Percentiles rank a stretch among this genome's conserved stretches.
Evolutionary conservation across 2,113 vertebrate genomes (phyloP).

Genomic region (Forbesichthys papilliferus): DNA sequence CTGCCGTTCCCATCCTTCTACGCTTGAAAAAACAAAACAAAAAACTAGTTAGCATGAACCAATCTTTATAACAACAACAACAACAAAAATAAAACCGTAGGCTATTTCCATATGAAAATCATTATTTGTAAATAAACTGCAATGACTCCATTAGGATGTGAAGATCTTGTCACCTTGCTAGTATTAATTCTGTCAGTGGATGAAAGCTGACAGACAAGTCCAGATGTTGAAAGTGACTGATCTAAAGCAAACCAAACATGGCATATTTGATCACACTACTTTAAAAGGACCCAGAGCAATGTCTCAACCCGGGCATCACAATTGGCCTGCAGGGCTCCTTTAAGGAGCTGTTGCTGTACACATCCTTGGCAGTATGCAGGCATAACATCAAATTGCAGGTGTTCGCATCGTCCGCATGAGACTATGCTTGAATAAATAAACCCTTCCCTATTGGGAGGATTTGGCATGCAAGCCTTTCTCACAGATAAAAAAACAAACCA

Average conservation of each 20-base stretch:
- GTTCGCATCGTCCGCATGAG: slow-evolving; percentile 24
- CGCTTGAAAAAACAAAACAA: no score
- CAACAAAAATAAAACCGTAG: no score
- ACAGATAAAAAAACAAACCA: slow-evolving; percentile 10
- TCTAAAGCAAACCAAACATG: neutral
- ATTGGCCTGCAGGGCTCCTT: slow-evolving; percentile 21
- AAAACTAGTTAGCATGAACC: no score
- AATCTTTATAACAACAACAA: no score
- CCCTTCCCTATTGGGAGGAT: slow-evolving; percentile 4
- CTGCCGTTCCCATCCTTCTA: no score
- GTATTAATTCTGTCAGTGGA: neutral
- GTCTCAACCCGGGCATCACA: slow-evolving; percentile 8
- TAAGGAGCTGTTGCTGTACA: neutral
- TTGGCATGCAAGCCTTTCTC: neutral
- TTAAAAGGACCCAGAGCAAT: slow-evolving; percentile 8
- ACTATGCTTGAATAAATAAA: slow-evolving; percentile 29
- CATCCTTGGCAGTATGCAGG: neutral
- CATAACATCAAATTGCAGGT: slow-evolving; percentile 33
- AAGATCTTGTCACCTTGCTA: neutral
- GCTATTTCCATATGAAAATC: no score
- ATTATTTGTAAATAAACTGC: no score
- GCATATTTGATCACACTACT: neutral
- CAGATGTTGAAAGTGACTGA: neutral
- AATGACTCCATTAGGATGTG: no score
- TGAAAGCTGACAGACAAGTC: neutral